Base-by-base conservation (phyloP, 2,888 invertebrate genomes). In the Drosophila sordidula region DNA sequence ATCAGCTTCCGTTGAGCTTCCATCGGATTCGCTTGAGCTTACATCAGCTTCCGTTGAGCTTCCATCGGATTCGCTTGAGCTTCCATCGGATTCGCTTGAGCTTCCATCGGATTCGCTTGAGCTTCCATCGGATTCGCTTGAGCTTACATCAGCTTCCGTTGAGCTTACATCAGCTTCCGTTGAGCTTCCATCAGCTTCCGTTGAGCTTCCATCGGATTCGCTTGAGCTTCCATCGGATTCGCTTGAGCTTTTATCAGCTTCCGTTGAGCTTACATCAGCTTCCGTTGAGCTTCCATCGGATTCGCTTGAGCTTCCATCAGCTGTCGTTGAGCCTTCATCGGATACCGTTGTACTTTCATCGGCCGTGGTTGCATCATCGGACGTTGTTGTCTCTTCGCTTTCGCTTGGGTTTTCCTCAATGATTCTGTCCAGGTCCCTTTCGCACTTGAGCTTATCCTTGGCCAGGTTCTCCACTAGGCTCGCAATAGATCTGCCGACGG, bases 211-310 rank as follows among this genome's bases (percentile, higher is more conserved):
- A 22, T 1, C 26, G 5, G 16, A 3, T 11, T 18, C 11, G 3
- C n/a, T 22, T 3, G 29, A 18, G 25, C 34, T 14, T 4, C 36
- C 34, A 34, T 8, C 29, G 29, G n/a, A 6, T 9, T n/a, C 4
- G n/a, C n/a, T 38, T 38, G 38, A 14, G 3, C 57, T 18, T 4
- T 14, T 14, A n/a, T 14, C 36, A 3, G 36, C n/a, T 6, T 6
- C 2, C 14, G 49, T 11, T 6, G 25, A 71, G 9, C 57, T 18
- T 4, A 14, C 22, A 36, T 51, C 68, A 6, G 11, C 26, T n/a
- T 59, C 71, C 22, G 49, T 26, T 42, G 78, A 22, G 22, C 4
- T 75, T 9, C 9, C 12, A 11, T 29, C 29, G 29, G 6, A 6
- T 9, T n/a, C 4, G n/a, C n/a, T 38, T 38, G 38, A 14, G 3